Evolutionary conservation across 2,797 vertebrate species (phyloP), one percentile per base, ranked within the genome.

Genomic region (Acanthiza pusilla): DNA sequence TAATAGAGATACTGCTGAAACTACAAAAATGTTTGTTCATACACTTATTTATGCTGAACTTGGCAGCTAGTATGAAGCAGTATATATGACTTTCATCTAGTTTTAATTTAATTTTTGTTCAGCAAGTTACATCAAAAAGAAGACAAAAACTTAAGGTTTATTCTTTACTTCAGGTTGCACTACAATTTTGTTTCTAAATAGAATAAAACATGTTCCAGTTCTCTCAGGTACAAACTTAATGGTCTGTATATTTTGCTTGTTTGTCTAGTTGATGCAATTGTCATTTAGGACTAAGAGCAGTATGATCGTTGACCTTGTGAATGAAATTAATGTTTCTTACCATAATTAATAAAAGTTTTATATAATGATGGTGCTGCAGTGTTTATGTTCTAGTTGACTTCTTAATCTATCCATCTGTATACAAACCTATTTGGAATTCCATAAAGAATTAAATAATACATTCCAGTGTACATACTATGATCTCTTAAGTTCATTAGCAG

Each of bases 291-390:
- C 85, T 82, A 45, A 83, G 36, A 91, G 11, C 60, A 88, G 32
- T 72, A 57, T 94, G 54, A 93, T 42, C 34, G 93, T 45, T 88
- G 32, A 71, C 48, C 40, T 81, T 62, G 67, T 84, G 55, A 88
- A 90, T 88, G 9, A 76, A 88, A 72, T 71, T 11, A 27, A 43
- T 85, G 38, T 94, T 96, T 93, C 83, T 70, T 86, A 93, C 40
- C 11, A 9, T 74, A 66, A 65, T 57, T 88, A 96, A 94, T 96
- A 96, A 97, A 96, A 84, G 5, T 76, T 94, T 77, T 92, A 43
- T 77, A 42, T 76, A 47, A 82, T 72, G 67, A 50, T 34, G 40
- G 13, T 61, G 53, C 60, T 76, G 63, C 34, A 48, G 63, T 88
- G 85, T 96, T 93, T 93, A 76, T 94, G 54, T 97, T 96, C 62